Base-by-base conservation (phyloP, 2,113 vertebrate genomes). In the Lasiurus borealis region DNA sequence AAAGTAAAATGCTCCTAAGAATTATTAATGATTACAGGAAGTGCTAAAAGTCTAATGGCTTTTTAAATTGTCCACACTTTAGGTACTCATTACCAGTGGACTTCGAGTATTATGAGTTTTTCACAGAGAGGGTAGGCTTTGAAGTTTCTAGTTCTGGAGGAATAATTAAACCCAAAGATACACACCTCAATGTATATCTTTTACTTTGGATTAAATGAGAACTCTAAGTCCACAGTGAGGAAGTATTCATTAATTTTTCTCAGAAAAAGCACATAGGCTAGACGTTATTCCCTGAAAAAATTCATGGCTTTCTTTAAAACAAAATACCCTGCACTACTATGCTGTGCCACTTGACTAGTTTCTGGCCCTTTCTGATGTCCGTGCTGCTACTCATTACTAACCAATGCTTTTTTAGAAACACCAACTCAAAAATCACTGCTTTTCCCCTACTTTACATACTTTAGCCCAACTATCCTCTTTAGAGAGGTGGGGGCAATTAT, bases 211-310 rank as follows among this genome's bases (percentile, higher is more conserved):
- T 85, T 95, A 87, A 84, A 52, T 52, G 25, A 91, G 91, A 95
- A 50, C 66, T 15, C 13, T n/a, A 64, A 94, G n/a, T 64, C 50
- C 36, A 93, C 12, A 92, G 0, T 75, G 93, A 5, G 2, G 57
- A 92, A 95, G 66, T 94, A 64, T 8, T 88, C 85, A 94, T 91
- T 97, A 95, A 48, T 23, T 36, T 48, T 27, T 77, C 88, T 78
- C 25, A 76, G 77, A 88, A 94, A 90, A 77, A 84, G 0, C 0
- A 44, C 52, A 96, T 44, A 85, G 34, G 52, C 71, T 92, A 8
- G 19, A 8, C 36, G 25, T 40, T 50, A 31, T 15, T 69, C 52
- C 89, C 93, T 95, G 71, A 62, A 36, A 94, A 95, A 90, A 62
- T n/a, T 64, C 29, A 75, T 21, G 13, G 19, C 11, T 85, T 77